phyloP scores from a whole-genome alignment of 2,888 invertebrate genomes.

The Sphaerophoria rueppellii region DNA sequence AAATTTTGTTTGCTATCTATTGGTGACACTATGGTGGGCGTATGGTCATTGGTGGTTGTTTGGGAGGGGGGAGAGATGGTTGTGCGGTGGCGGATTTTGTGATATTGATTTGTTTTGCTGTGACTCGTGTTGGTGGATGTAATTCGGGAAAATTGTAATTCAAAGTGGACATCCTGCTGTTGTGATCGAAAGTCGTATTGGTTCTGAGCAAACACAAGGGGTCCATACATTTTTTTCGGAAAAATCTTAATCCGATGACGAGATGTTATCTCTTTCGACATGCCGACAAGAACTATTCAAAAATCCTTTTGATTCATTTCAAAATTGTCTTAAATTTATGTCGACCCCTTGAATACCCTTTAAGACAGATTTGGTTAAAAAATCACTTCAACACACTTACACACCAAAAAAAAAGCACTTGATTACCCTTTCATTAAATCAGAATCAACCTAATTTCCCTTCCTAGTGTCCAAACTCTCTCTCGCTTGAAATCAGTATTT shows the following conservation, averaged over 20 bases:
- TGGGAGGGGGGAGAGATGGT: too few species aligned
- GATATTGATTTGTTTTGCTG: neutral
- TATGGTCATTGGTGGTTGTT: neutral
- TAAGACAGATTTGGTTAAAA: too few species aligned
- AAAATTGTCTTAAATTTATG: too few species aligned
- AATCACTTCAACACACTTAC: too few species aligned
- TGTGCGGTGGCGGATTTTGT: conserved; percentile 40
- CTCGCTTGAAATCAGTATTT: conserved; percentile 31
- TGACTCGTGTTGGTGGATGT: neutral
- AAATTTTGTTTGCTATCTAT: neutral
- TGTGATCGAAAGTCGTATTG: conserved; percentile 3
- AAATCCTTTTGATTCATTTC: too few species aligned
- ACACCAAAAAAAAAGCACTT: too few species aligned
- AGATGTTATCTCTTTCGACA: neutral
- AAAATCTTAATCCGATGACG: too few species aligned
- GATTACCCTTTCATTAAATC: too few species aligned
- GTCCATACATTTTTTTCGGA: neutral
- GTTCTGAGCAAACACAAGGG: neutral
- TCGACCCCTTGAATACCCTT: too few species aligned
- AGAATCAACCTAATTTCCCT: neutral
- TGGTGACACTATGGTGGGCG: conserved; percentile 4
- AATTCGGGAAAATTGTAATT: conserved; percentile 34
- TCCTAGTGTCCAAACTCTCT: neutral
- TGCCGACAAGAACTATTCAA: neutral
- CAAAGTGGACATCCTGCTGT: conserved; percentile 44